Percentiles rank a stretch among this genome's conserved stretches.
phyloP scores from a whole-genome alignment of 2,888 invertebrate species.

The Slavum lentiscoides region DNA sequence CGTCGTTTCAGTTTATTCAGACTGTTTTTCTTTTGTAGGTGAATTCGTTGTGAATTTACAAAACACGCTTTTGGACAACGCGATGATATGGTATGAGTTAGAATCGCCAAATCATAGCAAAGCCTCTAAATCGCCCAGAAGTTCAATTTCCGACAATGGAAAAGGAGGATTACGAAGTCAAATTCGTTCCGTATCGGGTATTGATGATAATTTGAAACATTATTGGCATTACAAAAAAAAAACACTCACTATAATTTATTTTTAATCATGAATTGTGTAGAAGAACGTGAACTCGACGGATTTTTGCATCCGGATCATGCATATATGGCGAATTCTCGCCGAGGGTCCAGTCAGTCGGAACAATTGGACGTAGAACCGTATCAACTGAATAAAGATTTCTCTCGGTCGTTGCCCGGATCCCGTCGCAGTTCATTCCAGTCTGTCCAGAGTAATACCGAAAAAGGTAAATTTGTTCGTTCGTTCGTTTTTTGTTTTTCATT shows the following conservation, averaged over 20 bases:
- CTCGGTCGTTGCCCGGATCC: constrained; percentile 81
- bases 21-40: constrained; percentile 58
- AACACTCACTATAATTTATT: no score
- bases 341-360: constrained; percentile 88
- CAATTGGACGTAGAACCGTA: constrained; percentile 79
- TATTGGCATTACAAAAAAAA: neutral
- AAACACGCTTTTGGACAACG: constrained; percentile 83
- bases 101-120: constrained; percentile 77
- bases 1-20: no score
- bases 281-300: constrained; percentile 59
- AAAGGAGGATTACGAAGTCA: constrained; percentile 70
- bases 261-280: neutral
- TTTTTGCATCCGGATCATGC: constrained; percentile 85
- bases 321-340: constrained; percentile 74
- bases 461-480: constrained; percentile 54
- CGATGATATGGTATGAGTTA: constrained; percentile 86
- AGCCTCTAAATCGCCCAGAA: constrained; percentile 73
- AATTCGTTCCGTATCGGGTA: constrained; percentile 74
- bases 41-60: constrained; percentile 71
- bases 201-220: neutral
- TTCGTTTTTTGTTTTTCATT: no score
- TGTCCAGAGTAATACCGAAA: constrained; percentile 59
- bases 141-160: constrained; percentile 67
- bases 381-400: constrained; percentile 83
- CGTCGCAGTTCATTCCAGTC: constrained; percentile 80